Evolutionary conservation across 2,113 vertebrate genomes (phyloP).

Genomic region (Pterocles burchelli): DNA sequence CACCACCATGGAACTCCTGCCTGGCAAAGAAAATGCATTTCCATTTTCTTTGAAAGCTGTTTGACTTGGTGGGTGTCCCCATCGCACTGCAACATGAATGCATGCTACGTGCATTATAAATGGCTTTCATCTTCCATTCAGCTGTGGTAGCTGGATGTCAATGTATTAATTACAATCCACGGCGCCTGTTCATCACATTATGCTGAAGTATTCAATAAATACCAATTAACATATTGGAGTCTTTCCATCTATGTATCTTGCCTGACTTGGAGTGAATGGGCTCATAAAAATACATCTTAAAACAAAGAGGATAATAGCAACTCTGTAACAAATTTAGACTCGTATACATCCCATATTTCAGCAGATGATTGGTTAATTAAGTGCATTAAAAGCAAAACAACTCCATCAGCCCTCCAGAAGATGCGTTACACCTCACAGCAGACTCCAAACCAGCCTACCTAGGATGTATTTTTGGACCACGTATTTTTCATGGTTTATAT

Average conservation of each 20-base stretch:
- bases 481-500: not conserved
- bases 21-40: not conserved
- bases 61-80: not conserved
- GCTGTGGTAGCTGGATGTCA: not conserved
- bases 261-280: not conserved
- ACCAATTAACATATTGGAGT: not conserved
- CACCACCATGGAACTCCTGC: not conserved
- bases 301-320: not conserved
- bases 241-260: not conserved
- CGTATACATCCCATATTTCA: not conserved
- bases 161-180: constrained; percentile 26
- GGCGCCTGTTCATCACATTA: not conserved
- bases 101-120: not conserved
- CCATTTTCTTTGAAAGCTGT: not conserved
- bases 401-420: not conserved
- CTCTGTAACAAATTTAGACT: not conserved
- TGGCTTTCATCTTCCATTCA: constrained; percentile 22
- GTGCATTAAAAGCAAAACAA: not conserved
- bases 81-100: not conserved
- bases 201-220: constrained; percentile 39
- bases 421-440: not conserved
- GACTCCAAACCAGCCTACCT: not conserved
- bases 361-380: not conserved
- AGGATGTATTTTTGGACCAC: not conserved
- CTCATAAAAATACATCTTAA: not conserved